Base-by-base conservation (phyloP, 2,888 invertebrate species). In the Myopa tessellatipennis region DNA sequence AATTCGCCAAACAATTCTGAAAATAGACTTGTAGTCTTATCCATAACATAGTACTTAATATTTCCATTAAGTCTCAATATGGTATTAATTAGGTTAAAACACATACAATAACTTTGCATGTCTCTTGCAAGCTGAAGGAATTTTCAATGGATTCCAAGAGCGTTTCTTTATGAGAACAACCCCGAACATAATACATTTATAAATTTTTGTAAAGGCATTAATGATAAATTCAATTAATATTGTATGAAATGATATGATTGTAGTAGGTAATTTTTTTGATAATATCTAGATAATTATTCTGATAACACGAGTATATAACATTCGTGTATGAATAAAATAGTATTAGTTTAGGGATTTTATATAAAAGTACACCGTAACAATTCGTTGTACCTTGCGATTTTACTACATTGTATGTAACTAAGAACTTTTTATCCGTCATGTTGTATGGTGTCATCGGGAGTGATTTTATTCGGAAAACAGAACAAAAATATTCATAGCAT, bases 71-170 rank as follows among this genome's bases (percentile, higher is more conserved):
- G 55, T 14, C 55, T 55, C 16, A 55, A 55, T 2, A 26, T 50
- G 26, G 34, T 55, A 70, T 55, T 36, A 70, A 50, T 12, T 34
- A 55, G 26, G 70, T 52, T 38, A 38, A 40, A n/a, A 38, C 26
- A 70, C 4, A 52, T 34, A 70, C 52, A 70, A 70, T 70, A 55
- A 55, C 36, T 70, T 55, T 70, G 18, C 70, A 70, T 70, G 70
- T 55, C 55, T 70, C 55, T 70, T 55, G 55, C 55, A 55, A 34
- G 36, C 7, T 14, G 26, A 36, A 55, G 55, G 55, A 70, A 70
- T 70, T 70, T 69, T 52, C 50, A 18, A 26, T 50, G 52, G 69
- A 69, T 26, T 69, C 18, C 50, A 63, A 63, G 12, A 34, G 61
- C 50, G 50, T 50, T 50, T 50, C 10, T n/a, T 26, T 16, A 65